Conservation (phyloP, 2,888 invertebrate species). For the Drosophila formosana region DNA sequence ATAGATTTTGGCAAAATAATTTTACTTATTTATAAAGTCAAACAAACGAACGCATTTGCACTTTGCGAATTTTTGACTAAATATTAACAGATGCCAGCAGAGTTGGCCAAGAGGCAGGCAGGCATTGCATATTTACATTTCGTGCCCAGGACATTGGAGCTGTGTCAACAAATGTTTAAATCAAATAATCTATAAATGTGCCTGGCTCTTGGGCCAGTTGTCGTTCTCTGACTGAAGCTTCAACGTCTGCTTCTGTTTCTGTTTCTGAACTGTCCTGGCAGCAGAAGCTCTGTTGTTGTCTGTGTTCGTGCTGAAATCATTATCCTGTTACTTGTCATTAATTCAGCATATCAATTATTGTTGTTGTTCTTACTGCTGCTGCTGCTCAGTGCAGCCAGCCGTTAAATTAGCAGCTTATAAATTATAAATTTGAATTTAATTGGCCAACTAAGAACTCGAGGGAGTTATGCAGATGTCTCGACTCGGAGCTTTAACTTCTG, state of each 20-base stretch:
- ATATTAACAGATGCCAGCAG: constrained; percentile 11
- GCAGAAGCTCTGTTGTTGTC: constrained; percentile 27
- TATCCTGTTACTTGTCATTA: constrained; percentile 81
- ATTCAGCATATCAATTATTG: constrained; percentile 62
- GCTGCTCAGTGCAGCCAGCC: constrained; percentile 56
- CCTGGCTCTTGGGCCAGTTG: constrained; percentile 12
- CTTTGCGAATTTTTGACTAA: constrained; percentile 32
- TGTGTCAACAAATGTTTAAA: constrained; percentile 65
- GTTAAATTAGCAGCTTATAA: constrained; percentile 79
- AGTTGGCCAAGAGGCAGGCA: not conserved
- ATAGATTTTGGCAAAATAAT: constrained; percentile 65
- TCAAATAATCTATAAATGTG: constrained; percentile 69
- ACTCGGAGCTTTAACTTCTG: constrained; percentile 16
- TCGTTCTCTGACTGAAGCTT: not conserved
- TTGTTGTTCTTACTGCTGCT: constrained; percentile 31
- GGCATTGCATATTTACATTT: constrained; percentile 57
- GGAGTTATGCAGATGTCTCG: constrained; percentile 30
- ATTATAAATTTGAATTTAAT: constrained; percentile 75
- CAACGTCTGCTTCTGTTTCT: constrained; percentile 1
- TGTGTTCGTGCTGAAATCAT: constrained; percentile 75
- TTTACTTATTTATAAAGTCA: constrained; percentile 66
- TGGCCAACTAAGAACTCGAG: constrained; percentile 51
- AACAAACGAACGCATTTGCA: constrained; percentile 31
- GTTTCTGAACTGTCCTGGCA: constrained; percentile 15
- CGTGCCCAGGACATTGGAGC: constrained; percentile 44